Evolutionary conservation across 2,113 vertebrate species (phyloP).

Genomic region (Thermophis baileyi): DNA sequence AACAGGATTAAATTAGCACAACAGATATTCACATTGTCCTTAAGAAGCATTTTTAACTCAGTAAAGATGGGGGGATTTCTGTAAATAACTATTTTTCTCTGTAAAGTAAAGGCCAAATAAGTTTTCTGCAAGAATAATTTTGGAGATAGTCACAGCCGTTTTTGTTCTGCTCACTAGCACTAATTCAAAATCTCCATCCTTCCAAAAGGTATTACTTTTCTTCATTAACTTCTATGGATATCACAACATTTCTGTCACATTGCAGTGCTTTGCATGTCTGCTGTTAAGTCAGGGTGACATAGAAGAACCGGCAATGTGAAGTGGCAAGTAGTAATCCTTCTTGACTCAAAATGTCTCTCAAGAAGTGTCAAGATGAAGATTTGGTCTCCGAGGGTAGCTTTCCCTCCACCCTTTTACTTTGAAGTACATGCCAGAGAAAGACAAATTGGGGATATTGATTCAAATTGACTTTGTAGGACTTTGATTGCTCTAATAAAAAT

Average conservation of each 20-base stretch:
- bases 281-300: slow-evolving; percentile 3
- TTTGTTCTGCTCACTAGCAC: not conserved
- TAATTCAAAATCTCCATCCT: not conserved
- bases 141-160: not conserved
- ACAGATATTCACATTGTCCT: too few species aligned
- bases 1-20: not conserved
- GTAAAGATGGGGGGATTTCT: not conserved
- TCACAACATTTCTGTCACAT: not conserved
- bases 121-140: not conserved
- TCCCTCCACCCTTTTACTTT: not conserved
- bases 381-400: not conserved
- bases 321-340: not conserved
- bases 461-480: not conserved
- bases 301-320: not conserved
- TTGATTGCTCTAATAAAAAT: not conserved
- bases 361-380: not conserved
- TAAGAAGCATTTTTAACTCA: not conserved
- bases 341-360: not conserved
- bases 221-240: not conserved
- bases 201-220: not conserved
- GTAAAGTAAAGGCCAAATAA: not conserved
- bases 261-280: not conserved
- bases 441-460: not conserved
- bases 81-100: not conserved
- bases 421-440: fast-evolving